A percentile compares a stretch with the other conserved stretches of the same genome.
These are phyloP conservation scores for Psittacula derbiana DNA, from an alignment of 2,797 vertebrate genomes.

Conservation along the genomic window DNA sequence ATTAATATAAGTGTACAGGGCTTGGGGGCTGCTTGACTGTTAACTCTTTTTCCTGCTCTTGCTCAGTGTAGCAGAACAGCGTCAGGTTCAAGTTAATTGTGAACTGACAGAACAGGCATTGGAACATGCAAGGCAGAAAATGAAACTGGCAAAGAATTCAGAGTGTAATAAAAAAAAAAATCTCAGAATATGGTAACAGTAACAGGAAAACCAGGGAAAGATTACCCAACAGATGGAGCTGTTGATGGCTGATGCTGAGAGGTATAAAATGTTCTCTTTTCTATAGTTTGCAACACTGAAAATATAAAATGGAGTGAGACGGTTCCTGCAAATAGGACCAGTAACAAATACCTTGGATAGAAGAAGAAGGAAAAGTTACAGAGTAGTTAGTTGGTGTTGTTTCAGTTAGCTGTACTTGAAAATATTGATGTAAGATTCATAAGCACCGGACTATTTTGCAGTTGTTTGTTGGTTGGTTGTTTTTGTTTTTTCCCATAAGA, in stretches of 20 bases:
- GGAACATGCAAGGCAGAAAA: not conserved
- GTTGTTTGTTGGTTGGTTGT: not conserved
- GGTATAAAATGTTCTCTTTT: not conserved
- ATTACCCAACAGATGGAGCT: not conserved
- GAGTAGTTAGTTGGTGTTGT: not conserved
- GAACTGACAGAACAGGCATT: not conserved
- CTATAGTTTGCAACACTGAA: not conserved
- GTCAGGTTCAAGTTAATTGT: not conserved
- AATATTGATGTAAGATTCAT: not conserved
- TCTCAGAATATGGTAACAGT: not conserved
- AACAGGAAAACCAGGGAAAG: not conserved
- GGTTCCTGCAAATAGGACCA: not conserved
- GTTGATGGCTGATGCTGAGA: not conserved
- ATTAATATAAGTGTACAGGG: not conserved
- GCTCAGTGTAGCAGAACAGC: not conserved
- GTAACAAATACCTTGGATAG: not conserved
- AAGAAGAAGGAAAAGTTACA: not conserved
- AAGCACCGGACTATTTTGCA: not conserved
- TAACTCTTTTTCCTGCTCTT: not conserved
- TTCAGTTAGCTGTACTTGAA: not conserved
- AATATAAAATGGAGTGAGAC: not conserved
- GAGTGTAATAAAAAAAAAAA: not conserved
- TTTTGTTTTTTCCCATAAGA: not conserved
- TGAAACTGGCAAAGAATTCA: not conserved
- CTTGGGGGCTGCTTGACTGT: not conserved